A percentile compares a stretch with the other conserved stretches of the same genome.
Conservation (phyloP, 2,888 invertebrate genomes). For the Junonia oenone region DNA sequence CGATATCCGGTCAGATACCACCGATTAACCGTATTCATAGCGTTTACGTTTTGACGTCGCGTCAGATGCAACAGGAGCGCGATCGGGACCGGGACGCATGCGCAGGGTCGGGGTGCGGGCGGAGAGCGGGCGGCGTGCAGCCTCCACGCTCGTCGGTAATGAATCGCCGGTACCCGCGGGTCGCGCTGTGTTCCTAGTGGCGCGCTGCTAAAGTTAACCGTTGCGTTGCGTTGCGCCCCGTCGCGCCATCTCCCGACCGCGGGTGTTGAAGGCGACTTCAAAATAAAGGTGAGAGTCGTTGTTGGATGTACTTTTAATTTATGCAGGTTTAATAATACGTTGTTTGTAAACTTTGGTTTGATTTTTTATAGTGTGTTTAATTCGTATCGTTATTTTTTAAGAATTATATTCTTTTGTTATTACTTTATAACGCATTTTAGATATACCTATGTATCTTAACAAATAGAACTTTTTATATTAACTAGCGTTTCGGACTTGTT, state of each 20-base stretch:
- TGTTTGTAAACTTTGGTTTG: slow-evolving; percentile 20
- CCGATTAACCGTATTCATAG: slow-evolving; percentile 73
- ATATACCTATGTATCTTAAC: too few relatives aligned
- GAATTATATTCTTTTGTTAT: not conserved
- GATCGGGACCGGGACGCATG: slow-evolving; percentile 60
- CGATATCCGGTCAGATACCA: slow-evolving; percentile 60
- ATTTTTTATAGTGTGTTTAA: not conserved
- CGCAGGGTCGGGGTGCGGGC: slow-evolving; percentile 39
- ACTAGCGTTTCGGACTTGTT: not conserved
- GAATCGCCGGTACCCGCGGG: slow-evolving; percentile 75
- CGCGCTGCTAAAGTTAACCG: slow-evolving; percentile 64
- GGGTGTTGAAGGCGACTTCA: slow-evolving; percentile 24
- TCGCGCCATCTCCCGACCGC: slow-evolving; percentile 60
- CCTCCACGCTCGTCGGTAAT: slow-evolving; percentile 72
- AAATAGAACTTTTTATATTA: too few relatives aligned
- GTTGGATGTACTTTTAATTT: not conserved
- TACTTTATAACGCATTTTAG: not conserved
- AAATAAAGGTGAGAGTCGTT: slow-evolving; percentile 27
- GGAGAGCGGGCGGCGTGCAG: slow-evolving; percentile 54
- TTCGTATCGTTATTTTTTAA: not conserved
- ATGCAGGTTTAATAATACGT: slow-evolving; percentile 2
- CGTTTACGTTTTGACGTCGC: slow-evolving; percentile 68
- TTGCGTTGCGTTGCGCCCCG: slow-evolving; percentile 44
- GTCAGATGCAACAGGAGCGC: slow-evolving; percentile 76
- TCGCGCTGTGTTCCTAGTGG: slow-evolving; percentile 64